These are phyloP conservation scores for Cosmopolites sordidus DNA, from an alignment of 2,888 invertebrate genomes.

Conservation along the genomic window DNA sequence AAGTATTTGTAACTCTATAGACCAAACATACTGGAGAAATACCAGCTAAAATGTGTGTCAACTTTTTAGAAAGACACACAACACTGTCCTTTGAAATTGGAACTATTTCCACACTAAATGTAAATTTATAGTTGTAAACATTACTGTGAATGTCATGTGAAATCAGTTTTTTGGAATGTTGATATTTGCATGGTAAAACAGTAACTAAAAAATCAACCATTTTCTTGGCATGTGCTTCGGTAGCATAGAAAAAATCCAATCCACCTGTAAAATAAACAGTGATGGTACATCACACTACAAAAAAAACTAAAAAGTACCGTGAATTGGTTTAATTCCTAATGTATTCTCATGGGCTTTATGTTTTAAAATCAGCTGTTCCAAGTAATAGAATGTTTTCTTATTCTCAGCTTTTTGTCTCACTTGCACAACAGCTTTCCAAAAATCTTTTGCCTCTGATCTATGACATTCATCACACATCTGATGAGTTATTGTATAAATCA, in stretches of 20 bases:
- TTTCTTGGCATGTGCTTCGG: constrained; percentile 87
- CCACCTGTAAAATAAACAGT: constrained; percentile 52
- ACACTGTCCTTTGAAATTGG: constrained; percentile 93
- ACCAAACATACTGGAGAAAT: constrained; percentile 87
- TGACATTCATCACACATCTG: constrained; percentile 99
- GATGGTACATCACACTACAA: neutral
- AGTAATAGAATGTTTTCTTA: constrained; percentile 94
- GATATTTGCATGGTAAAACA: constrained; percentile 82
- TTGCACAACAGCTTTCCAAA: constrained; percentile 91
- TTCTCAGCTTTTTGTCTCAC: constrained; percentile 84
- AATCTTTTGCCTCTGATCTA: constrained; percentile 94
- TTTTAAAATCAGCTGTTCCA: constrained; percentile 95
- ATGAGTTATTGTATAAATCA: constrained; percentile 85
- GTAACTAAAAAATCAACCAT: constrained; percentile 90
- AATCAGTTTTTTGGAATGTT: constrained; percentile 89
- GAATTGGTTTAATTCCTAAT: constrained; percentile 65
- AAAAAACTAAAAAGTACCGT: constrained; percentile 30
- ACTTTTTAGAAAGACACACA: constrained; percentile 81
- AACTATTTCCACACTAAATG: constrained; percentile 90
- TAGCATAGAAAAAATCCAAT: constrained; percentile 89
- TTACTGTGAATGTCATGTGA: constrained; percentile 98
- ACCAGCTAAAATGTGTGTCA: constrained; percentile 82
- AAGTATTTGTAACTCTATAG: constrained; percentile 78
- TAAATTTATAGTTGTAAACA: constrained; percentile 93
- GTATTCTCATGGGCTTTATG: constrained; percentile 89